Conservation (phyloP, 2,797 vertebrate species). For the Darevskia mixta region DNA sequence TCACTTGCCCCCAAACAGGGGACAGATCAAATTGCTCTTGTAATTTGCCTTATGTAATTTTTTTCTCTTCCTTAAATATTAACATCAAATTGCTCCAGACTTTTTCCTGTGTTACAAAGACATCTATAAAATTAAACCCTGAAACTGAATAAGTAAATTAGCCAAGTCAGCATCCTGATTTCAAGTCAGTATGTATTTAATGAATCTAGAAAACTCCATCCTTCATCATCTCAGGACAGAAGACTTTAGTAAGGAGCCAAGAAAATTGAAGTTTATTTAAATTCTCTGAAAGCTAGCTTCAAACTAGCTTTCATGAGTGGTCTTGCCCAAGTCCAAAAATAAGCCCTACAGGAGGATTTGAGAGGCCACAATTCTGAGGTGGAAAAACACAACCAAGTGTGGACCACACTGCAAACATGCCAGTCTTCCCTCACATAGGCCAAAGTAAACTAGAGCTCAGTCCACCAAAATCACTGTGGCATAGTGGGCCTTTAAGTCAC, state of each 20-base stretch:
- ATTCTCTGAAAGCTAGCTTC: conserved; percentile 23
- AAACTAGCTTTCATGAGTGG: conserved; percentile 21
- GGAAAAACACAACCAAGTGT: not conserved
- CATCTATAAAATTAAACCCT: not conserved
- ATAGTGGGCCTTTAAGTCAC: not conserved
- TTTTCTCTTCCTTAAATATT: not conserved
- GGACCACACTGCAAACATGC: not conserved
- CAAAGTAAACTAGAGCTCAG: not conserved
- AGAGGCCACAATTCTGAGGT: not conserved
- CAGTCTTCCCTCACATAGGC: not conserved
- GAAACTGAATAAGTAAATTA: not conserved
- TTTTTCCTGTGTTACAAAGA: not conserved
- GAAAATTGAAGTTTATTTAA: conserved; percentile 18
- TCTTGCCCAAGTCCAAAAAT: conserved; percentile 28
- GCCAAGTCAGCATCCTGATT: conserved; percentile 1
- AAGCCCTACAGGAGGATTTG: not conserved
- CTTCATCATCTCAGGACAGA: conserved; percentile 40
- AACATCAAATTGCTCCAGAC: not conserved
- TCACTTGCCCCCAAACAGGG: conserved; percentile 9
- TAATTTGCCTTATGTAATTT: not conserved
- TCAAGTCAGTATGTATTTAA: conserved; percentile 26
- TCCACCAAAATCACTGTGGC: not conserved
- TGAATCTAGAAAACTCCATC: conserved; percentile 22
- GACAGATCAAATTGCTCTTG: not conserved
- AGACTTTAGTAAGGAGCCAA: conserved; percentile 41